Conservation (phyloP, 37 sponge, comb jelly and placozoan genomes). For the Halichondria panicea region DNA sequence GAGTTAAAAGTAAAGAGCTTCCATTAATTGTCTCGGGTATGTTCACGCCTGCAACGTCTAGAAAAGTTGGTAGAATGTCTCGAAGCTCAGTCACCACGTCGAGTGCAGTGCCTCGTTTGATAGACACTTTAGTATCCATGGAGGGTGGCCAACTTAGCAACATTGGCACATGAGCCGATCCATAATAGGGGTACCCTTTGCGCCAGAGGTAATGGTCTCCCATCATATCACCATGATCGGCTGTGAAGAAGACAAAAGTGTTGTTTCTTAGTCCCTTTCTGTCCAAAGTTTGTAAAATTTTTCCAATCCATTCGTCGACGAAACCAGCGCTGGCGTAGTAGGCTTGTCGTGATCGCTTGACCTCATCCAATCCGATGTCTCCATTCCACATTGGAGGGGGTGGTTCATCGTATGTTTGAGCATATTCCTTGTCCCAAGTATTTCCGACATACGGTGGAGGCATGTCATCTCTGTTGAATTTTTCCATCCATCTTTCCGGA, state of each 20-base stretch:
- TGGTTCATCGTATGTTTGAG: slow-evolving; percentile 28
- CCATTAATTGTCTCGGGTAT: slow-evolving; percentile 48
- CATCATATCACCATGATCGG: slow-evolving; percentile 83
- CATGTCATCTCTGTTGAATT: slow-evolving; percentile 39
- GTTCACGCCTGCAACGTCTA: slow-evolving; percentile 32
- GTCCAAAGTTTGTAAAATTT: slow-evolving; percentile 36
- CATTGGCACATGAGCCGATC: slow-evolving; percentile 65
- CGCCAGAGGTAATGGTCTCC: slow-evolving; percentile 79
- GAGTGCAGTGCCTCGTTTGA: slow-evolving; percentile 19
- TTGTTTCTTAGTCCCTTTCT: slow-evolving; percentile 24
- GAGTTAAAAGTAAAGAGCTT: slow-evolving; percentile 26
- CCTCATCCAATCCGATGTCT: slow-evolving; percentile 27
- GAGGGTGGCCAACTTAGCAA: slow-evolving; percentile 54
- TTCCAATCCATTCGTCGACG: slow-evolving; percentile 76
- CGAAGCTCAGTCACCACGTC: slow-evolving; percentile 53
- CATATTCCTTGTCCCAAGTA: slow-evolving; percentile 45
- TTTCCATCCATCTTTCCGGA: slow-evolving; percentile 46
- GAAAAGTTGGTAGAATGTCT: slow-evolving; percentile 73
- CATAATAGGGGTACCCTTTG: slow-evolving; percentile 61
- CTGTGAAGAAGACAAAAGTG: slow-evolving; percentile 67
- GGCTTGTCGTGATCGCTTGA: slow-evolving; percentile 47
- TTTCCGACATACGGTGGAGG: slow-evolving; percentile 45
- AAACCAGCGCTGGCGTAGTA: slow-evolving; percentile 72
- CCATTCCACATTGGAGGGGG: slow-evolving; percentile 67
- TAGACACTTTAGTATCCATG: slow-evolving; percentile 38